Base-by-base conservation (phyloP, 2,797 vertebrate species). In the Nothura maculosa region DNA sequence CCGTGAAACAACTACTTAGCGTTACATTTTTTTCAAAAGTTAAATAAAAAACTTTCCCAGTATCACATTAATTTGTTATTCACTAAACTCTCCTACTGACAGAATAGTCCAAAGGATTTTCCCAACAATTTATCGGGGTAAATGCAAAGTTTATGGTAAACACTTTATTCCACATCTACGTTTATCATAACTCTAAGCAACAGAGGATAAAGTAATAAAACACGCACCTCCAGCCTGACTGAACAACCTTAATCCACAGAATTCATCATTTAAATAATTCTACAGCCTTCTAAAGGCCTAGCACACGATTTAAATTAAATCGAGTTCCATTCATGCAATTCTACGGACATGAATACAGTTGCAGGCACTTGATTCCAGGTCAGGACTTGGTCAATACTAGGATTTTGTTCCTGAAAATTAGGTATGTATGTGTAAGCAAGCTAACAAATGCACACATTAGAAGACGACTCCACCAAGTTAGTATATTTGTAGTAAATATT, bases 181-280 rank as follows among this genome's bases (percentile, higher is more conserved):
- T 68, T 61, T 55, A 60, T 93, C 78, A 30, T 22, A 55, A 12
- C 48, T 58, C 30, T 61, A 73, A 75, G 15, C 55, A 60, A 68
- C 2, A 48, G 10, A 8, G 3, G 34, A 61, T 27, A 61, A 82
- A 88, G 25, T 47, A 83, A 64, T 1, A 84, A 32, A 72, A 38
- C 5, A 69, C 0, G 0, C 36, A 68, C 52, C 27, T 76, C 48
- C 22, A 42, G 57, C 22, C 19, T 18, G 7, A 73, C 19, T 54
- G 28, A 93, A 61, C 20, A 52, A 61, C 11, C 36, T 75, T 34
- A 55, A 55, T 58, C 6, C 38, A 50, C 20, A 80, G 5, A 84
- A 82, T 9, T 30, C 5, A 2, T 8, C 38, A 34, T 79, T 8
- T 15, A 68, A 91, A 21, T 6, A 42, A 28, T 73, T 78, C 8